Evolutionary conservation across 2,113 vertebrate genomes (phyloP).

Genomic region (Macquaria australasica): DNA sequence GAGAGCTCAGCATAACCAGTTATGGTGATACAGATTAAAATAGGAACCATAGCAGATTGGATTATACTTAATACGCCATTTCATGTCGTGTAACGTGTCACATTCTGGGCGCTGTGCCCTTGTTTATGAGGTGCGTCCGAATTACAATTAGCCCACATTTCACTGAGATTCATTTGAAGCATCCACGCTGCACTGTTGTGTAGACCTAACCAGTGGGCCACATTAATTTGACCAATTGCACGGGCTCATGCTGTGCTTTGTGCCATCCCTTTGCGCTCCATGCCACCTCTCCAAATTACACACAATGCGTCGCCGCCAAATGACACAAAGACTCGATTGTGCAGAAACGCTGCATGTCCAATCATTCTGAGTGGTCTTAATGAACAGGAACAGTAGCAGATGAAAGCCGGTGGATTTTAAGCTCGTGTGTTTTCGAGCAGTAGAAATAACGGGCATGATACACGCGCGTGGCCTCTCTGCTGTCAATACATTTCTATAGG

Average conservation of each 20-base stretch:
- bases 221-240: constrained; percentile 48
- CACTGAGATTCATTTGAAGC: constrained; percentile 55
- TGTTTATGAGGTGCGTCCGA: constrained; percentile 74
- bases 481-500: background rate
- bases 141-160: constrained; percentile 79
- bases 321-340: constrained; percentile 40
- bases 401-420: background rate
- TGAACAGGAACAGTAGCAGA: background rate
- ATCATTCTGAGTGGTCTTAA: constrained; percentile 11
- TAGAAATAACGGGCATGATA: background rate
- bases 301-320: constrained; percentile 34
- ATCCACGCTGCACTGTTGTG: background rate
- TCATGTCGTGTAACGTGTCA: constrained; percentile 77
- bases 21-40: constrained; percentile 77
- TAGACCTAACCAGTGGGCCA: constrained; percentile 33
- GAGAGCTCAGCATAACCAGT: constrained; percentile 62
- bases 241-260: background rate
- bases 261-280: constrained; percentile 4
- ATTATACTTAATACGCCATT: constrained; percentile 80
- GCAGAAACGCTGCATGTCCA: constrained; percentile 38
- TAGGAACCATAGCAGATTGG: constrained; percentile 79
- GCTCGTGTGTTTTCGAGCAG: background rate
- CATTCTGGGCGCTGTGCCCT: constrained; percentile 80
- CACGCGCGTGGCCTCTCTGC: background rate
- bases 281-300: constrained; percentile 48